Base-by-base conservation (phyloP, 2,797 vertebrate genomes). In the Xenopus petersii region DNA sequence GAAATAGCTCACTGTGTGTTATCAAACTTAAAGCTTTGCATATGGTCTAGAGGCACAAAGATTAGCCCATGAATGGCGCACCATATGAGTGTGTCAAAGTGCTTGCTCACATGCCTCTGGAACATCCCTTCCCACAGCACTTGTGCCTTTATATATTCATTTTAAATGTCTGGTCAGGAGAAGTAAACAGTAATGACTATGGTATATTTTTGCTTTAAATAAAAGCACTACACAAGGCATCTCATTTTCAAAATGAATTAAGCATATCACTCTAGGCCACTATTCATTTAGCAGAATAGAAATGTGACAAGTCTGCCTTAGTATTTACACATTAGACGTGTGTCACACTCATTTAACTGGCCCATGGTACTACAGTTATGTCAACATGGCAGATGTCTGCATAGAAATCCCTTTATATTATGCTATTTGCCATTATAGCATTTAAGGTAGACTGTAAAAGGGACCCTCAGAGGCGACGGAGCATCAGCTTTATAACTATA, bases 251-350 rank as follows among this genome's bases (percentile, higher is more conserved):
- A 36, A 36, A 36, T 36, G 33, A 36, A 36, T 36, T 42, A 42
- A 9, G 4, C 36, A 42, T 42, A 7, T 42, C 36, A 9, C 36
- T 42, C 36, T 42, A 42, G 33, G 17, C 51, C 48, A 56, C 42
- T 64, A 30, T 54, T 58, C 11, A 70, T 75, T 64, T 58, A 15
- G 17, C 16, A 36, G 67, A 42, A 24, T 75, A 47, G 15, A 33
- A 64, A 47, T 46, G 10, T 26, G 62, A 59, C 63, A 21, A 12
- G 49, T 75, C 55, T 21, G 55, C 59, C 67, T 15, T 10, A 64
- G 46, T n/a, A 26, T 62, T 67, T 66, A 46, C 12, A 61, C 46
- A 67, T 67, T 42, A 55, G n/a, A 17, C 7, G 51, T 58, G 55
- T 69, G 54, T 46, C 17, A 12, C 13, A 5, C 51, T 21, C 30